A percentile compares a stretch with the other conserved stretches of the same genome.
phyloP scores from a whole-genome alignment of 2,113 vertebrate species.

The Deroptyus accipitrinus region DNA sequence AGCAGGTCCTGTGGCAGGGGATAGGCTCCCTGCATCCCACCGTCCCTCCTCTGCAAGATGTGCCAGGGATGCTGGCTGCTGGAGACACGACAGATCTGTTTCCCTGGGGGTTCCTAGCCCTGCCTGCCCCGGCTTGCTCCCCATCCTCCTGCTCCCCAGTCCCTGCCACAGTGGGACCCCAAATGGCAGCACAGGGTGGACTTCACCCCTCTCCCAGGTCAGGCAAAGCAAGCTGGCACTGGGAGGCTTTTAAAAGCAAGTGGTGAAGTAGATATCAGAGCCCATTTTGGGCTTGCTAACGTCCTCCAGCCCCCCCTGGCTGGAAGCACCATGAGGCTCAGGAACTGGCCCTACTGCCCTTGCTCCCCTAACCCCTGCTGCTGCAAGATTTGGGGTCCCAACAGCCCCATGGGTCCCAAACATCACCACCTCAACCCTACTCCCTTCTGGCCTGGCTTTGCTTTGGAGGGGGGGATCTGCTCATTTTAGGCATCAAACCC shows the following conservation, averaged over 20 bases:
- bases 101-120: neutral
- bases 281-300: neutral
- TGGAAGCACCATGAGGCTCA: neutral
- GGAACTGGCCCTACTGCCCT: neutral
- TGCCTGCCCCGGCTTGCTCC: neutral
- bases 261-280: neutral
- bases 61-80: neutral
- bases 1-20: neutral
- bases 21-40: neutral
- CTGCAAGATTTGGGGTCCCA: neutral
- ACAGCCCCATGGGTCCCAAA: neutral
- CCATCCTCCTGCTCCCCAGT: neutral
- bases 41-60: rapidly evolving
- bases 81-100: rapidly evolving
- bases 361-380: neutral
- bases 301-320: rapidly evolving
- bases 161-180: neutral
- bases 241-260: neutral
- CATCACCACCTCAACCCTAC: neutral
- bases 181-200: neutral
- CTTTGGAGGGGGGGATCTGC: neutral
- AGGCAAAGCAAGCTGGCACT: rapidly evolving
- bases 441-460: neutral
- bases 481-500: neutral
- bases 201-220: neutral